These are phyloP conservation scores for Brachyistius frenatus DNA, from an alignment of 2,113 vertebrate genomes.

Conservation along the genomic window DNA sequence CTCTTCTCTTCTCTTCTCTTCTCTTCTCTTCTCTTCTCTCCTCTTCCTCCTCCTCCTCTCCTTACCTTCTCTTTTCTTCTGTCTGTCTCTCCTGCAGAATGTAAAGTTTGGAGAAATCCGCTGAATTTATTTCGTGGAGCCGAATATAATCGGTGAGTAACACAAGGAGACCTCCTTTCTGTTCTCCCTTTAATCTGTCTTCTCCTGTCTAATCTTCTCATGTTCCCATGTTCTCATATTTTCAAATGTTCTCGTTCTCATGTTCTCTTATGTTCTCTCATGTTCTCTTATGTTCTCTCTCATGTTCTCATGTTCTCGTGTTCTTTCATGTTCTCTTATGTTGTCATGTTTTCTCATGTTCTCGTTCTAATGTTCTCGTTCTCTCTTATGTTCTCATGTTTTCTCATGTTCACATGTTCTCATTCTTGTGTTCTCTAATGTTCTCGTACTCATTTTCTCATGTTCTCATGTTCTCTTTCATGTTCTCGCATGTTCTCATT, in stretches of 20 bases:
- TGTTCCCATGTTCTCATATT: not conserved
- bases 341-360: not conserved
- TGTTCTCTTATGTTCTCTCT: not conserved
- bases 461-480: not conserved
- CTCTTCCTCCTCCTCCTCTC: too few species aligned
- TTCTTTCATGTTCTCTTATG: not conserved
- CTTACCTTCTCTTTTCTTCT: conserved; percentile 30
- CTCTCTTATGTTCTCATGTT: not conserved
- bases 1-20: too few species aligned
- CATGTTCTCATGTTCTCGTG: not conserved
- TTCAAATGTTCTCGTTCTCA: not conserved
- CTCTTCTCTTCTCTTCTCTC: too few species aligned
- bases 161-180: conserved; percentile 5
- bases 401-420: not conserved
- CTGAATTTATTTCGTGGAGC: conserved; percentile 98
- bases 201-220: not conserved
- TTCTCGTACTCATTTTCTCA: not conserved
- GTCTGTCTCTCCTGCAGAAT: conserved; percentile 87
- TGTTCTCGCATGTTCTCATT: too few species aligned
- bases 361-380: too few species aligned
- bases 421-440: not conserved
- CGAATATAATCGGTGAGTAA: conserved; percentile 97
- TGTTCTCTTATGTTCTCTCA: not conserved
- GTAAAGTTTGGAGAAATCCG: conserved; percentile 99
- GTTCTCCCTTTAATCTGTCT: not conserved